Evolutionary conservation across 92 coral and sea anemone species (phyloP).

Genomic region (Muricea muricata): DNA sequence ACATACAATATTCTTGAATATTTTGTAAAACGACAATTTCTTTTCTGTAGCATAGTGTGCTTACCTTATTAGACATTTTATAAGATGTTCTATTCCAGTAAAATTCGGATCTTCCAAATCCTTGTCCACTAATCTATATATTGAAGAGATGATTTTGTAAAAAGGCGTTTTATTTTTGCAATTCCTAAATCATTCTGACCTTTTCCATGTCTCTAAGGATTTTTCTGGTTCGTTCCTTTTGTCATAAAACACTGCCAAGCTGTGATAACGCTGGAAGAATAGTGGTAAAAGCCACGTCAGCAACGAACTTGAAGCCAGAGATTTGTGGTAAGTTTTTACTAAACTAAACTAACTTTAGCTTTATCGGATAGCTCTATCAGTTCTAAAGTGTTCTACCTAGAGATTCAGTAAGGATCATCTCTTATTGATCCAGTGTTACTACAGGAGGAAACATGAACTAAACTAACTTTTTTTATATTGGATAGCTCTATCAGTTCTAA

Average conservation of each 20-base stretch:
- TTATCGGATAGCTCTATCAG: too few species aligned
- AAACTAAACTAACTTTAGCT: not conserved
- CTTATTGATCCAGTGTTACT: too few species aligned
- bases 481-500: too few species aligned
- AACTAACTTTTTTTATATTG: too few species aligned
- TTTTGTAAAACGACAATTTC: too few species aligned
- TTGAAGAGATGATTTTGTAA: not conserved
- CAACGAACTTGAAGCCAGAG: too few species aligned
- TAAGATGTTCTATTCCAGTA: constrained; percentile 81
- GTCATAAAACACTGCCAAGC: constrained; percentile 78
- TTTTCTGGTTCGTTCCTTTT: constrained; percentile 71
- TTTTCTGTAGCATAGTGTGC: not conserved
- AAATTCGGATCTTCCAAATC: constrained; percentile 74
- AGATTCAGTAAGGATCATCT: too few species aligned
- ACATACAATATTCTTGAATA: too few species aligned
- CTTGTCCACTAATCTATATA: constrained; percentile 34
- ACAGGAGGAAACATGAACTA: too few species aligned
- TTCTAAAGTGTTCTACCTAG: too few species aligned
- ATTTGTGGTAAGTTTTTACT: not conserved
- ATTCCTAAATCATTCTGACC: constrained; percentile 40
- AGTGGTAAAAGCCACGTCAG: too few species aligned
- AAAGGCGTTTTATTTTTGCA: too few species aligned
- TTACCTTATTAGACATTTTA: constrained; percentile 79
- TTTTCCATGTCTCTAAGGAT: constrained; percentile 89
- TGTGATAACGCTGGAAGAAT: constrained; percentile 79